A percentile compares a stretch with the other conserved stretches of the same genome.
phyloP scores from a whole-genome alignment of 2,888 invertebrate species.

The Argyresthia goedartella region DNA sequence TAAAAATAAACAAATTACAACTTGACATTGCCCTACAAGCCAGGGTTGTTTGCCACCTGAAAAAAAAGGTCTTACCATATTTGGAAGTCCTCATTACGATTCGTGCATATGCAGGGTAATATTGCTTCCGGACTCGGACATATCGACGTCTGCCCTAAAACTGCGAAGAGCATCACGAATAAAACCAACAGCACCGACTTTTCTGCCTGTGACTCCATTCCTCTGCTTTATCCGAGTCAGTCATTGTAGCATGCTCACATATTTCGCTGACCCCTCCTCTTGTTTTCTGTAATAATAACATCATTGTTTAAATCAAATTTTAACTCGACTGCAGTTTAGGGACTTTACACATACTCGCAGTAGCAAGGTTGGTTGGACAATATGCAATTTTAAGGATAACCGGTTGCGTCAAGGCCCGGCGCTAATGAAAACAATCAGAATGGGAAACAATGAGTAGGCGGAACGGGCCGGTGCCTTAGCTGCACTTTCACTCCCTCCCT shows the following conservation, averaged over 20 bases:
- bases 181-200: constrained; percentile 40
- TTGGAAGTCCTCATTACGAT: constrained; percentile 83
- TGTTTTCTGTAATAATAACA: constrained; percentile 10
- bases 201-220: constrained; percentile 49
- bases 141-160: constrained; percentile 31
- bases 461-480: constrained; percentile 47
- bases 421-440: constrained; percentile 54
- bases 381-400: constrained; percentile 18
- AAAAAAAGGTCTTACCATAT: constrained; percentile 77
- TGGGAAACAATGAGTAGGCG: constrained; percentile 48
- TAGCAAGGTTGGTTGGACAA: constrained; percentile 7
- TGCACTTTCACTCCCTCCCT: constrained; percentile 52
- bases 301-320: constrained; percentile 4
- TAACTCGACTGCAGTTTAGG: background rate
- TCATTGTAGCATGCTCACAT: constrained; percentile 53
- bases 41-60: no score
- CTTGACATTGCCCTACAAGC: no score
- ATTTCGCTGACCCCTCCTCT: constrained; percentile 3
- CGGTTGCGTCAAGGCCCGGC: constrained; percentile 51
- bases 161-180: constrained; percentile 24
- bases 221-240: constrained; percentile 33
- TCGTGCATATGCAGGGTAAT: constrained; percentile 85
- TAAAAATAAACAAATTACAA: no score
- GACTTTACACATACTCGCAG: background rate
- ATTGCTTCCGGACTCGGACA: constrained; percentile 85